Base-by-base conservation (phyloP, 2,888 invertebrate genomes). In the Nineta flava region DNA sequence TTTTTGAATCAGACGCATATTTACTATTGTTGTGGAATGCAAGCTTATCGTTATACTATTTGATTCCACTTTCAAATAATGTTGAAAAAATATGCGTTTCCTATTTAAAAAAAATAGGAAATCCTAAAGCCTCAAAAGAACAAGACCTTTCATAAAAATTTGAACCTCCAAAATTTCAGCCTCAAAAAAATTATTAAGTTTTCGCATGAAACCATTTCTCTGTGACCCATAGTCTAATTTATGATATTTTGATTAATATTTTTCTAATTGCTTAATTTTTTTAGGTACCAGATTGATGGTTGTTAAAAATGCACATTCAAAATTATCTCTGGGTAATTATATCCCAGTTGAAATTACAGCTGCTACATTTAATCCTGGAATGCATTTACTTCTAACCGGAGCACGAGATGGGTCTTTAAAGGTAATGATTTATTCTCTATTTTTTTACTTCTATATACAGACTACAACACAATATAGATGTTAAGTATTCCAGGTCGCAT, bases 371-470 rank as follows among this genome's bases (percentile, higher is more conserved):
- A 85, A 88, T 67, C 79, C 81, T 1, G 77, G 80, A 17, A 69
- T 75, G 55, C 82, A 85, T 60, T 73, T 84, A 51, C 69, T 90
- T 26, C 64, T 87, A 50, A 87, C 87, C 0, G 88, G 86, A 1
- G 87, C 85, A 0, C 74, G 81, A 47, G 80, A 87, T 62, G 90
- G 90, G 10, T 75, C 80, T 0, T 68, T 90, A 7, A 84, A 83
- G 70, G 73, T 69, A 42, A 40, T 9, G 2, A 1, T 42, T 38
- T 15, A 3, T 38, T 15, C 15, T n/a, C n/a, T 10, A 9, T 34
- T 34, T 34, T 34, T 34, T 12, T n/a, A 41, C 15, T 41, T 41
- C 7, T 13, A 41, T n/a, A n/a, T n/a, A n/a, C n/a, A n/a, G n/a
- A n/a, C n/a, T n/a, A n/a, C n/a, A n/a, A n/a, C n/a, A n/a, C 10